A percentile compares a stretch with the other conserved stretches of the same genome.
Evolutionary conservation across 1,140 invertebrate genomes (phyloP).

Genomic region (Drosophila ficusphila): DNA sequence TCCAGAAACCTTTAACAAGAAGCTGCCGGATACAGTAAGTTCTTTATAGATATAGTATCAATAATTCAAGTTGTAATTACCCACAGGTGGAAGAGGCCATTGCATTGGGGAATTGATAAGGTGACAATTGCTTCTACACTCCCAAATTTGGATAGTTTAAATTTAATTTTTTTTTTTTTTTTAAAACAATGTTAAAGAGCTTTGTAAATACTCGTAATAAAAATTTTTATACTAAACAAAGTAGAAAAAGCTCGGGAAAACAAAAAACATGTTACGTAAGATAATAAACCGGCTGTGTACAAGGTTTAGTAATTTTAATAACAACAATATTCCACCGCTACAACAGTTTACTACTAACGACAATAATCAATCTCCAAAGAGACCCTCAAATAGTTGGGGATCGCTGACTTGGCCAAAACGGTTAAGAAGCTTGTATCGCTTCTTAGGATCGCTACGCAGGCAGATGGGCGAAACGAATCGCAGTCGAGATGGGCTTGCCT

Average conservation of each 20-base stretch:
- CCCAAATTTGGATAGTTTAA: too few species aligned
- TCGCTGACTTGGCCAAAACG: conserved; percentile 68
- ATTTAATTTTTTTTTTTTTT: too few species aligned
- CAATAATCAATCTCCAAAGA: conserved; percentile 63
- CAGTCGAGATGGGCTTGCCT: conserved; percentile 5
- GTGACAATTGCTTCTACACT: too few species aligned
- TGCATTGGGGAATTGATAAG: conserved; percentile 41
- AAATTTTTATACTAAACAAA: background rate
- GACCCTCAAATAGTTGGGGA: conserved; percentile 54
- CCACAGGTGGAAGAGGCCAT: conserved; percentile 63
- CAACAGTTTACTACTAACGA: background rate
- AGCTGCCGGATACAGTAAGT: conserved; percentile 86
- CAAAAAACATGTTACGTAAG: background rate
- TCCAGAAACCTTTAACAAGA: conserved; percentile 87
- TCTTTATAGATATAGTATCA: background rate
- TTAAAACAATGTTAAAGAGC: background rate
- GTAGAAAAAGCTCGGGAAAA: too few species aligned
- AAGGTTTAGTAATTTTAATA: background rate
- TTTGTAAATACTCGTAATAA: background rate
- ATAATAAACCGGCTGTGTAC: too few species aligned
- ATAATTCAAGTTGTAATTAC: background rate
- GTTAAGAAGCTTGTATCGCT: conserved; percentile 59
- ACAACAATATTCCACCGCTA: background rate
- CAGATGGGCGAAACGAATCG: conserved; percentile 61
- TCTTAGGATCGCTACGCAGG: conserved; percentile 45